phyloP scores from a whole-genome alignment of 2,113 vertebrate species.

The Xiphophorus couchianus region DNA sequence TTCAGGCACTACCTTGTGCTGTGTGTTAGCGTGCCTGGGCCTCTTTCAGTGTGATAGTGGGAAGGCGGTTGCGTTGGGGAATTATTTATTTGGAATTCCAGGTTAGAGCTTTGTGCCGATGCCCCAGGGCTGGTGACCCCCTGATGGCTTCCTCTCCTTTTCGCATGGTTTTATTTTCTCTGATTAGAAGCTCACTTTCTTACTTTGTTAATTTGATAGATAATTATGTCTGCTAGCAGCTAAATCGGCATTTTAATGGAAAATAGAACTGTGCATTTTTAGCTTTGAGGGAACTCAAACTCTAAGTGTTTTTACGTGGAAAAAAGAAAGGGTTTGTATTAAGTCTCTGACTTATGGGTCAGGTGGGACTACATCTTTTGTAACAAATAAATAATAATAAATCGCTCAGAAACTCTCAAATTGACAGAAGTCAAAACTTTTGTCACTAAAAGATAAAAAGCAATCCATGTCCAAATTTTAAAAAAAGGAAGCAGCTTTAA shows the following conservation, averaged over 20 bases:
- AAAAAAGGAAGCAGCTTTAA: slow-evolving; percentile 45
- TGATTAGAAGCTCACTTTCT: slow-evolving; percentile 11
- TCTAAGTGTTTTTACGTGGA: too few relatives aligned
- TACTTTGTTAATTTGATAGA: slow-evolving; percentile 6
- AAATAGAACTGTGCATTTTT: not conserved
- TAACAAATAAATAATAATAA: too few relatives aligned
- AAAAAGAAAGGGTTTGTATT: too few relatives aligned
- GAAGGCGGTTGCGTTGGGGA: slow-evolving; percentile 26
- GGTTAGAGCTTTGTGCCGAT: slow-evolving; percentile 52
- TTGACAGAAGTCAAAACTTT: slow-evolving; percentile 21
- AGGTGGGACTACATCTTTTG: too few relatives aligned
- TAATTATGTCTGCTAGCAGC: not conserved
- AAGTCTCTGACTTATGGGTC: too few relatives aligned
- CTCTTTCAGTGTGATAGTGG: slow-evolving; percentile 4
- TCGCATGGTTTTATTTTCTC: slow-evolving; percentile 16
- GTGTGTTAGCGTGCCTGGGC: not conserved
- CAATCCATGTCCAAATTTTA: slow-evolving; percentile 1
- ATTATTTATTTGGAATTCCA: slow-evolving; percentile 75
- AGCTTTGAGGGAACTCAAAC: too few relatives aligned
- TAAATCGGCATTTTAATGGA: not conserved
- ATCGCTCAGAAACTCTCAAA: not conserved
- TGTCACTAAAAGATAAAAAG: slow-evolving; percentile 12
- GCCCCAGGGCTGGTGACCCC: slow-evolving; percentile 39
- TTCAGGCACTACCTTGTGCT: not conserved
- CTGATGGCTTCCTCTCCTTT: slow-evolving; percentile 15